Evolutionary conservation across 1,140 invertebrate genomes (phyloP).

Genomic region (Sycophaga agraensis): DNA sequence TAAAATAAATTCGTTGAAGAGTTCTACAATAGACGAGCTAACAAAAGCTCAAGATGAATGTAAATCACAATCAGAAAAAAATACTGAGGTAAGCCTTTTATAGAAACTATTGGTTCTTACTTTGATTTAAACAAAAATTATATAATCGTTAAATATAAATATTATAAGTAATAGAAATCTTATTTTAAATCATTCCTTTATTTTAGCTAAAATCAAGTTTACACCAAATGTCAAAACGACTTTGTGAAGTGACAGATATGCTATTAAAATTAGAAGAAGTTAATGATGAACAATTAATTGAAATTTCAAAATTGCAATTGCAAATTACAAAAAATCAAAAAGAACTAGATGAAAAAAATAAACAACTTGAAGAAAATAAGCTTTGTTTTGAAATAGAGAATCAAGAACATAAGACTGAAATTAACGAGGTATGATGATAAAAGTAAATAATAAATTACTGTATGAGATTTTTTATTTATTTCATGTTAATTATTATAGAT

Average conservation of each 20-base stretch:
- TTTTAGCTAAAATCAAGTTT: constrained; percentile 42
- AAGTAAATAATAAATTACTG: not conserved
- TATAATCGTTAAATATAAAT: no score
- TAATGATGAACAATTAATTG: constrained; percentile 40
- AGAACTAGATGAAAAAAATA: constrained; percentile 36
- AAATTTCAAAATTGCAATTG: constrained; percentile 42
- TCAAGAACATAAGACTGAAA: constrained; percentile 17
- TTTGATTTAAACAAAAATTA: no score
- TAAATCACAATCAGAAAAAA: constrained; percentile 34
- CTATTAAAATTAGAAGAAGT: constrained; percentile 45
- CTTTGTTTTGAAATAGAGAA: constrained; percentile 28
- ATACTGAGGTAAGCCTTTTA: constrained; percentile 39
- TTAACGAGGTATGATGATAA: constrained; percentile 31
- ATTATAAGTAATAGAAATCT: no score
- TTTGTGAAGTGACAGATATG: constrained; percentile 38
- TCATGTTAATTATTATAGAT: constrained; percentile 34
- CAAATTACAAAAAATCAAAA: constrained; percentile 39
- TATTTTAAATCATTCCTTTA: constrained; percentile 19
- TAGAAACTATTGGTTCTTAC: not conserved
- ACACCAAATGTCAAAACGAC: constrained; percentile 41
- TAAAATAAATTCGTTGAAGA: constrained; percentile 44
- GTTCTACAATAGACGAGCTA: constrained; percentile 39
- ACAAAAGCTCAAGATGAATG: constrained; percentile 37
- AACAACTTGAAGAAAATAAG: constrained; percentile 29
- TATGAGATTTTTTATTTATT: not conserved